These are phyloP conservation scores for Leptopilina boulardi DNA, from an alignment of 1,140 invertebrate genomes.

Conservation along the genomic window DNA sequence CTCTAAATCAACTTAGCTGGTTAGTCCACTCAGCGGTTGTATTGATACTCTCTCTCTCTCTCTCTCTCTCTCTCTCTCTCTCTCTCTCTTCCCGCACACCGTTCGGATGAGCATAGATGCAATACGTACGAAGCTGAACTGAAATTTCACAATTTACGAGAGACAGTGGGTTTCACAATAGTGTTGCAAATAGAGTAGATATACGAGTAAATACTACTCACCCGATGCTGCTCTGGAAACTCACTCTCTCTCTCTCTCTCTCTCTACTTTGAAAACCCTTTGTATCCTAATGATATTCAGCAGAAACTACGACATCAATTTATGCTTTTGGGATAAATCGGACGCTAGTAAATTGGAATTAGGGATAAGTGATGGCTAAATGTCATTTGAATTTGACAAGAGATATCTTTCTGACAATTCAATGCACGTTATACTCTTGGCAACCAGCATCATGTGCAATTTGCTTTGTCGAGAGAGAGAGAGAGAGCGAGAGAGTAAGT, in stretches of 20 bases:
- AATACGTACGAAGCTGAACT: constrained; percentile 23
- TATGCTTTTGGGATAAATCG: constrained; percentile 21
- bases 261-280: constrained; percentile 18
- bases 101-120: constrained; percentile 22
- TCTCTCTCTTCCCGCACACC: too few relatives aligned
- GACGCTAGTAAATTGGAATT: constrained; percentile 28
- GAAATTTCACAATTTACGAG: constrained; percentile 31
- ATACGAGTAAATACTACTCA: constrained; percentile 27
- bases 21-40: constrained; percentile 29
- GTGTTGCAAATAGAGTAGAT: constrained; percentile 32
- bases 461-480: constrained; percentile 26
- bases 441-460: constrained; percentile 23
- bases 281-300: constrained; percentile 26
- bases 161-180: constrained; percentile 23
- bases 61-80: too few relatives aligned
- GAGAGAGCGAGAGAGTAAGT: background rate
- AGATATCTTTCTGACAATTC: constrained; percentile 33
- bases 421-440: background rate
- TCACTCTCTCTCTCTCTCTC: too few relatives aligned
- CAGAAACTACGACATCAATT: constrained; percentile 28
- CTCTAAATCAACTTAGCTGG: constrained; percentile 11
- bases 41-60: background rate
- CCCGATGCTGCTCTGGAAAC: background rate
- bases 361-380: constrained; percentile 28
- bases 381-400: constrained; percentile 30